Evolutionary conservation across 2,888 invertebrate genomes (phyloP).

Genomic region (Congeria kusceri): DNA sequence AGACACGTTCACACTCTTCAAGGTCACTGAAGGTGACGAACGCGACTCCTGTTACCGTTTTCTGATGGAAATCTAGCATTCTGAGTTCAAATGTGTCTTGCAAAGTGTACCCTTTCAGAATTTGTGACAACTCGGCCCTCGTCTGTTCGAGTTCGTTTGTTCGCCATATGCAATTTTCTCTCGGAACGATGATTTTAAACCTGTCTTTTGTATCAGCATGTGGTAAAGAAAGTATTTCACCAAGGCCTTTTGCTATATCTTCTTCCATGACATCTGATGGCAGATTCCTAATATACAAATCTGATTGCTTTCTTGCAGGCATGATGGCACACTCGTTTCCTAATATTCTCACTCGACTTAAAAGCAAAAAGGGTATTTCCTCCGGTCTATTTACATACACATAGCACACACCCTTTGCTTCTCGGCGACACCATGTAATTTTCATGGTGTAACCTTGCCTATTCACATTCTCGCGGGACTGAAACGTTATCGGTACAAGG

Average conservation of each 20-base stretch:
- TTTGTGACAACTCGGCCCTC: neutral
- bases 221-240: slow-evolving; percentile 12
- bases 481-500: slow-evolving; percentile 23
- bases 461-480: neutral
- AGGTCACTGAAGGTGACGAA: slow-evolving; percentile 66
- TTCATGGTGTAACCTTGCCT: slow-evolving; percentile 61
- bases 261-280: slow-evolving; percentile 52
- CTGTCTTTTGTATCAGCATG: neutral
- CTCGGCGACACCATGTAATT: slow-evolving; percentile 72
- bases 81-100: slow-evolving; percentile 45
- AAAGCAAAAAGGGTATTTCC: slow-evolving; percentile 35
- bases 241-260: slow-evolving; percentile 42
- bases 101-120: slow-evolving; percentile 21
- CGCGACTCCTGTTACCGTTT: slow-evolving; percentile 56
- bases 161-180: slow-evolving; percentile 18
- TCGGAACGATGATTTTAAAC: slow-evolving; percentile 52
- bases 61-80: slow-evolving; percentile 41
- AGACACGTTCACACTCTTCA: slow-evolving; percentile 62
- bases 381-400: slow-evolving; percentile 59
- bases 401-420: slow-evolving; percentile 68
- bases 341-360: neutral
- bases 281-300: slow-evolving; percentile 40
- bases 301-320: slow-evolving; percentile 13
- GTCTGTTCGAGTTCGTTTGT: neutral
- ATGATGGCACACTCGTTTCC: neutral